A percentile compares a stretch with the other conserved stretches of the same genome.
These are phyloP conservation scores for Rhynchophorus ferrugineus DNA, from an alignment of 1,140 invertebrate species.

Conservation along the genomic window DNA sequence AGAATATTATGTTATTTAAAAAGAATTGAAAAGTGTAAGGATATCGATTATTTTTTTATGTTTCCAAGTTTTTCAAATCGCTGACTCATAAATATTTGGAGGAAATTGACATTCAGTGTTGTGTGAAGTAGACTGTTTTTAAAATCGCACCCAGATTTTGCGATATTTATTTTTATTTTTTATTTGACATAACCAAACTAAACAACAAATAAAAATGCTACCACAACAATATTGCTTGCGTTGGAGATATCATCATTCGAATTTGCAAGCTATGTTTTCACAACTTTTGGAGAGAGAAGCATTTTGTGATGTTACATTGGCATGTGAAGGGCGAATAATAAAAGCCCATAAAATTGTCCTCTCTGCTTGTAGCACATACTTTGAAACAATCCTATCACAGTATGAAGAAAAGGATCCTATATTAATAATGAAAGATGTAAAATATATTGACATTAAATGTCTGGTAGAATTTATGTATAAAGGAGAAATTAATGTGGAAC, in stretches of 20 bases:
- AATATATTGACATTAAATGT: slow-evolving; percentile 75
- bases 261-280: slow-evolving; percentile 83
- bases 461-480: slow-evolving; percentile 93
- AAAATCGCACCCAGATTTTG: not conserved
- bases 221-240: slow-evolving; percentile 83
- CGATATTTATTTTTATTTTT: slow-evolving; percentile 2
- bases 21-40: slow-evolving; percentile 30
- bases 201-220: slow-evolving; percentile 49
- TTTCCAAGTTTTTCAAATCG: slow-evolving; percentile 30
- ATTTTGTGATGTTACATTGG: slow-evolving; percentile 85
- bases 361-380: slow-evolving; percentile 80
- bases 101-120: slow-evolving; percentile 3
- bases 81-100: slow-evolving; percentile 16
- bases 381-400: slow-evolving; percentile 78
- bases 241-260: slow-evolving; percentile 88
- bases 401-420: slow-evolving; percentile 83
- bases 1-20: slow-evolving; percentile 27
- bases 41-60: slow-evolving; percentile 36
- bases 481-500: slow-evolving; percentile 90
- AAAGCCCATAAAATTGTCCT: slow-evolving; percentile 79
- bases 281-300: slow-evolving; percentile 77
- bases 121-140: not conserved
- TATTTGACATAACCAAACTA: slow-evolving; percentile 20
- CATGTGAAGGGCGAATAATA: slow-evolving; percentile 80
- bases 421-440: slow-evolving; percentile 77